phyloP scores from a whole-genome alignment of 2,888 invertebrate species.

The Oscheius sp. region DNA sequence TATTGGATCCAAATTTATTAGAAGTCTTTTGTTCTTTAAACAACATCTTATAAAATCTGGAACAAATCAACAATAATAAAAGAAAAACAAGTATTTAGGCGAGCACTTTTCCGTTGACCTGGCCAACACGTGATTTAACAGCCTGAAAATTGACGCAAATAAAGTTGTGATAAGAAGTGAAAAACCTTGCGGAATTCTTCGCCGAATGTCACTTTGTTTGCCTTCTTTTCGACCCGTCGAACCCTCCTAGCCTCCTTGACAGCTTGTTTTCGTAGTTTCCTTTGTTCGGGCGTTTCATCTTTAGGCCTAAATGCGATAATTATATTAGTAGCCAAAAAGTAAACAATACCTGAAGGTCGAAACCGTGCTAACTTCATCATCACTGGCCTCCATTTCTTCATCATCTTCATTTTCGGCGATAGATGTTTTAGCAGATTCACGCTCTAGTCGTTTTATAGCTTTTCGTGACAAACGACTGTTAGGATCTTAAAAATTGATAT shows the following conservation, averaged over 20 bases:
- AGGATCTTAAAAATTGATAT: conserved; percentile 8
- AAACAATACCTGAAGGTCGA: conserved; percentile 41
- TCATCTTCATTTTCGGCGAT: conserved; percentile 35
- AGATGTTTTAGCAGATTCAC: conserved; percentile 56
- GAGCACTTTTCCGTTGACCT: conserved; percentile 39
- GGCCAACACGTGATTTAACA: conserved; percentile 46
- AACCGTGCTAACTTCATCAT: conserved; percentile 39
- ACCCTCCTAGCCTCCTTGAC: conserved; percentile 80
- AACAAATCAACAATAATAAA: conserved; percentile 24
- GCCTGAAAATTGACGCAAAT: conserved; percentile 31
- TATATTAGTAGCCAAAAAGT: background rate
- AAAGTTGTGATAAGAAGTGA: too few relatives aligned
- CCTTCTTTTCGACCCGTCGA: conserved; percentile 65
- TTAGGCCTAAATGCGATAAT: conserved; percentile 74
- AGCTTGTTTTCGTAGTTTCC: conserved; percentile 81
- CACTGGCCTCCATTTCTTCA: conserved; percentile 42
- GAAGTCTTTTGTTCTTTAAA: background rate
- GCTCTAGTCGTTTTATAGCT: conserved; percentile 49
- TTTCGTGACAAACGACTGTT: conserved; percentile 49
- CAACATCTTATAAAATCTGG: background rate
- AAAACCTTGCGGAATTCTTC: conserved; percentile 48
- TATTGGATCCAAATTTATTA: background rate
- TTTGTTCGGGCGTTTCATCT: conserved; percentile 83
- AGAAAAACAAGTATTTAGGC: conserved; percentile 15
- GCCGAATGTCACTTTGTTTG: conserved; percentile 53